Evolutionary conservation across 2,113 vertebrate genomes (phyloP), one percentile per base, ranked within the genome.

Genomic region (Leptobrachium ailaonicum): DNA sequence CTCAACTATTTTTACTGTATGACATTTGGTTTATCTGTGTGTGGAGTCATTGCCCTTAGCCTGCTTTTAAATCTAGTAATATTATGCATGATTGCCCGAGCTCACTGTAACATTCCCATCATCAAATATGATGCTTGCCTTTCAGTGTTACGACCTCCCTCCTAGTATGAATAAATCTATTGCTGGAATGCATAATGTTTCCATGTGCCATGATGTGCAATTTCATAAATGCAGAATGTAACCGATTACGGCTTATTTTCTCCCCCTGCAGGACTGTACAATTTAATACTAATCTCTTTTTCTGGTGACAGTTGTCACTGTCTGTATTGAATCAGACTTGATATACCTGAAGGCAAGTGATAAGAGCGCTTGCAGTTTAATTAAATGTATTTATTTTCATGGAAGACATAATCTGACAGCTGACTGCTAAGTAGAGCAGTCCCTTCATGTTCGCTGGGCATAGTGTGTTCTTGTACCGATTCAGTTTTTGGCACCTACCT

Each of bases 321-420:
- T 78, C 41, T 20, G 3, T 47, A 75, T 50, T 82, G 41, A 86
- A 84, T 89, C 82, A 82, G 77, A 82, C 83, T 76, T 77, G 53
- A 77, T 86, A 47, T 71, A 85, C 77, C 62, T 80, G 43, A 84
- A 84, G 67, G 5, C 68, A 84, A 85, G 68, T 66, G 78, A 50
- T 53, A 82, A 87, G 77, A 4, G 6, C 6, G 20, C 71, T 82
- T 32, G 64, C 66, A 53, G 62, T 85, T 87, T 85, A 74, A 81
- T 73, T 79, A 73, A 47, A 80, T 82, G 13, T 71, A 84, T 7
- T 87, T 74, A 83, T 32, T 42, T 12, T 66, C 32, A 85, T 12
- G 64, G 0, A 45, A 75, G 67, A 77, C 82, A 85, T 84, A 88
- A 66, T 2, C 66, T 83, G 79, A 66, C 41, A 79, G 60, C 9